Percentiles rank a stretch among this genome's conserved stretches.
Evolutionary conservation across 2,888 invertebrate species (phyloP).

Genomic region (Tenodera sinensis): DNA sequence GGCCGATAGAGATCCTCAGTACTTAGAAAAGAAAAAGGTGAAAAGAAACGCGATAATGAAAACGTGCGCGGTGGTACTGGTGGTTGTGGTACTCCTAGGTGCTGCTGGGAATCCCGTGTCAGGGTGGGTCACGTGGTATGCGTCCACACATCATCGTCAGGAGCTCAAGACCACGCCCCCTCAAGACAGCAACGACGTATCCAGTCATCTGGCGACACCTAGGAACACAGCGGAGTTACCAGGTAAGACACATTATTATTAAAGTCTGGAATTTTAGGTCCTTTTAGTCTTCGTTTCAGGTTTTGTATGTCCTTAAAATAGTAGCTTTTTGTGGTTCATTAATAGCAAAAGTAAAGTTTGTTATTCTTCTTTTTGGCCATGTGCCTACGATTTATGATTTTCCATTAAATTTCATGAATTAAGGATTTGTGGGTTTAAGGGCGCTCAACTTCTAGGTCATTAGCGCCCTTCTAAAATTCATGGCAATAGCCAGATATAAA

Average conservation of each 20-base stretch:
- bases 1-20: neutral
- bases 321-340: no score
- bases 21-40: neutral
- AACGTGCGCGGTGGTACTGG: neutral
- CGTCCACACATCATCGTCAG: neutral
- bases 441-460: no score
- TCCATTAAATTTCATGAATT: no score
- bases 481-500: no score
- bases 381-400: no score
- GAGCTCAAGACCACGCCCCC: neutral
- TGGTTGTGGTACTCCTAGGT: neutral
- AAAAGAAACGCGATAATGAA: neutral
- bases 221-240: neutral
- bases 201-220: neutral
- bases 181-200: neutral
- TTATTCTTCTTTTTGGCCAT: no score
- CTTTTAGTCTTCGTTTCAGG: no score
- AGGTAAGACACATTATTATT: neutral
- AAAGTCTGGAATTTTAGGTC: no score
- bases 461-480: no score
- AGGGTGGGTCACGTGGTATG: neutral
- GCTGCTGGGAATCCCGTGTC: neutral
- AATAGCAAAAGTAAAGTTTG: no score
- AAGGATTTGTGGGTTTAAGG: no score
- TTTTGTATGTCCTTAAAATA: no score